Conservation (phyloP, 2,888 invertebrate genomes). For the Apeira syringaria region DNA sequence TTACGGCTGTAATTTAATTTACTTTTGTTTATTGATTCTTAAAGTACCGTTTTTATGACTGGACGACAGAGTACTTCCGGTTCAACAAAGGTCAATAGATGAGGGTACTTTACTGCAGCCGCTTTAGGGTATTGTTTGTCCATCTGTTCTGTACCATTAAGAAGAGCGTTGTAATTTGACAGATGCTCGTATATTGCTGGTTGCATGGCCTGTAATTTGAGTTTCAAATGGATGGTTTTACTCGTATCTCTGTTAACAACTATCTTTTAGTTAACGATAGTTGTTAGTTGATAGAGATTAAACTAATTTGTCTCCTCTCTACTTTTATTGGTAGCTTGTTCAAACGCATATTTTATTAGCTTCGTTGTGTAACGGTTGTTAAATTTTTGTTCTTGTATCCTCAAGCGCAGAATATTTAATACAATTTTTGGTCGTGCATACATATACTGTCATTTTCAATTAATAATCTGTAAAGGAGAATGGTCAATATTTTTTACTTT, state of each 20-base stretch:
- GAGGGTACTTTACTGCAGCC: conserved; percentile 8
- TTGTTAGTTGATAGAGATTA: conserved; percentile 21
- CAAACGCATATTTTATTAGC: conserved; percentile 11
- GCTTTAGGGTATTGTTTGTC: conserved; percentile 39
- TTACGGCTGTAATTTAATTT: conserved; percentile 10
- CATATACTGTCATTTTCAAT: no score
- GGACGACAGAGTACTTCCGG: conserved; percentile 14
- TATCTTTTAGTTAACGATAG: conserved; percentile 20
- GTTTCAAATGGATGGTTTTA: conserved; percentile 23
- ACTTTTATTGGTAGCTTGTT: conserved; percentile 9
- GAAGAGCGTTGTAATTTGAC: conserved; percentile 35
- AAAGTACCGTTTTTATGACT: conserved; percentile 9
- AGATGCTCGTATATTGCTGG: conserved; percentile 31
- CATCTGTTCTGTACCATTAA: conserved; percentile 57
- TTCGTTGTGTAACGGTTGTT: conserved; percentile 4
- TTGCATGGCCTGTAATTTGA: conserved; percentile 30
- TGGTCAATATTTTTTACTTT: no score
- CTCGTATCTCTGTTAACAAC: conserved; percentile 21
- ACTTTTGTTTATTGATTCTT: conserved; percentile 16
- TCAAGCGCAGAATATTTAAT: background rate
- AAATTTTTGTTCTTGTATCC: conserved; percentile 6
- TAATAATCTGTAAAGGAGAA: no score
- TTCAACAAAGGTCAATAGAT: conserved; percentile 9
- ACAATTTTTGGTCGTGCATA: no score
- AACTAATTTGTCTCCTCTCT: conserved; percentile 18